A percentile compares a stretch with the other conserved stretches of the same genome.
Evolutionary conservation across 2,113 vertebrate species (phyloP).

Genomic region (Rhabdomys dilectus): DNA sequence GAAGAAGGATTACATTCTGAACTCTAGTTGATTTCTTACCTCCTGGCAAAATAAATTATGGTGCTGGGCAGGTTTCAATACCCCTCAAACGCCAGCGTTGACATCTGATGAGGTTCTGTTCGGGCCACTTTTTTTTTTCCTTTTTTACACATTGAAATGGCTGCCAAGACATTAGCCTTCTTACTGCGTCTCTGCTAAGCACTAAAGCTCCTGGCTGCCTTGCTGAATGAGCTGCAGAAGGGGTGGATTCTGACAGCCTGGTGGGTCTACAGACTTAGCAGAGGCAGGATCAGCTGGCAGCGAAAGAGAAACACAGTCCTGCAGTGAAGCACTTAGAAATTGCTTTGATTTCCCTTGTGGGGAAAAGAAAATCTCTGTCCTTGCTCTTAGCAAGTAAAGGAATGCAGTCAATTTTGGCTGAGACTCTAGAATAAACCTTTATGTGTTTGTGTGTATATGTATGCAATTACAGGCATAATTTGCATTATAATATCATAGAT

Average conservation of each 20-base stretch:
- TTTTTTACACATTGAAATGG: conserved; percentile 74
- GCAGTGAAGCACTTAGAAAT: conserved; percentile 58
- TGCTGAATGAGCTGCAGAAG: conserved; percentile 51
- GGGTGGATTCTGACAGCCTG: conserved; percentile 63
- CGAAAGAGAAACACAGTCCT: conserved; percentile 7
- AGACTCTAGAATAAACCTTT: conserved; percentile 44
- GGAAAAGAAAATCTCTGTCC: conserved; percentile 68
- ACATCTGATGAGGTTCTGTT: conserved; percentile 76
- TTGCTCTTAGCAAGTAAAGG: conserved; percentile 70
- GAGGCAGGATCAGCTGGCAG: conserved; percentile 72
- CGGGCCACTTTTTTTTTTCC: not conserved
- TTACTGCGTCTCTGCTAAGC: conserved; percentile 61
- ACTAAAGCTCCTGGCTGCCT: conserved; percentile 52
- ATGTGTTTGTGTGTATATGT: not conserved
- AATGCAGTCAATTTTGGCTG: conserved; percentile 55
- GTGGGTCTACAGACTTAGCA: conserved; percentile 66
- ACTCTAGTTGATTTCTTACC: conserved; percentile 79
- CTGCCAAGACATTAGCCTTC: conserved; percentile 70
- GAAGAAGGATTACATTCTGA: conserved; percentile 83
- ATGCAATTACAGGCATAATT: not conserved
- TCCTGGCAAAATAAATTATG: conserved; percentile 80
- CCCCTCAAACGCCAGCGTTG: conserved; percentile 65
- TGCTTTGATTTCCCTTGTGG: conserved; percentile 78
- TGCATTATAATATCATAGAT: not conserved
- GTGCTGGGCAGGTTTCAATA: conserved; percentile 62